These are phyloP conservation scores for Microctenopoma lineatum DNA, from an alignment of 2,797 vertebrate species.

Conservation along the genomic window DNA sequence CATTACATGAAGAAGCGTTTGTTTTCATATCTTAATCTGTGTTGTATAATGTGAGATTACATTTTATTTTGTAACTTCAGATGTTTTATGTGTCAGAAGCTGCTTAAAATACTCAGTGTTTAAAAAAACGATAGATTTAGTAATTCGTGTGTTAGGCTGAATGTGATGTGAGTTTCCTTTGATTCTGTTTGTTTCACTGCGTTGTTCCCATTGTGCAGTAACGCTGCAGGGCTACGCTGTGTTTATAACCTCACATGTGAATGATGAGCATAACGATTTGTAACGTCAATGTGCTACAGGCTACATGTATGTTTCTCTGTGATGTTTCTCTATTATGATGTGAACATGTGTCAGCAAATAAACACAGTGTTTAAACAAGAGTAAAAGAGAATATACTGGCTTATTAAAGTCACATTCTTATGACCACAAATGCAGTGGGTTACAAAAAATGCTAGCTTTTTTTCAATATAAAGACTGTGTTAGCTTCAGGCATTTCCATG, in stretches of 20 bases:
- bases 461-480: background rate
- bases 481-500: background rate
- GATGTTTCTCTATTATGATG: too few relatives aligned
- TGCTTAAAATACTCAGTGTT: background rate
- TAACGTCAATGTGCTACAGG: background rate
- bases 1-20: background rate
- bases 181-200: background rate
- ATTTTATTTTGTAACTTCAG: background rate
- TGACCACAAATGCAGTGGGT: too few relatives aligned
- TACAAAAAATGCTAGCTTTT: too few relatives aligned
- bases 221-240: background rate
- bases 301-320: background rate
- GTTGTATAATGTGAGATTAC: background rate
- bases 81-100: background rate
- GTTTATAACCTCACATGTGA: background rate
- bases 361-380: too few relatives aligned
- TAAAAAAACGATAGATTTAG: background rate
- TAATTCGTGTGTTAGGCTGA: background rate
- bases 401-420: too few relatives aligned
- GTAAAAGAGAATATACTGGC: too few relatives aligned
- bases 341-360: background rate
- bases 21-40: conserved; percentile 1
- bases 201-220: background rate
- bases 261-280: background rate
- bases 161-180: background rate